These are phyloP conservation scores for Portevinia maculata DNA, from an alignment of 2,888 invertebrate genomes.

Conservation along the genomic window DNA sequence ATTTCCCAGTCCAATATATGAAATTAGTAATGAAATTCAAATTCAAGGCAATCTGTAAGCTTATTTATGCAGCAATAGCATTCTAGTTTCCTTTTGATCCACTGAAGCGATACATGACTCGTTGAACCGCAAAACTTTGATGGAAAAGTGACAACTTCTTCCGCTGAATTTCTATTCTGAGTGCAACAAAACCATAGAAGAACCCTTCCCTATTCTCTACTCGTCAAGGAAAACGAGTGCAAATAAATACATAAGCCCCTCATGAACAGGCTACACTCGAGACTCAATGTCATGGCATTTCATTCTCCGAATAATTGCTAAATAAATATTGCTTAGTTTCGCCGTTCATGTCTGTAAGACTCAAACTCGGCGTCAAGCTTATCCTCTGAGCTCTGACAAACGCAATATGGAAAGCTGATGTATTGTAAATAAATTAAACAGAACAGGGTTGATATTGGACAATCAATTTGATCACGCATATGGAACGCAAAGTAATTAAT, in stretches of 20 bases:
- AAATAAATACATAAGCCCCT: not conserved
- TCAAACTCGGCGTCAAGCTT: too few relatives aligned
- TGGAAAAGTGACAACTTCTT: not conserved
- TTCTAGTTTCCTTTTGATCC: not conserved
- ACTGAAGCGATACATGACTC: not conserved
- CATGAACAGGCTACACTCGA: not conserved
- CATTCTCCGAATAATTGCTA: too few relatives aligned
- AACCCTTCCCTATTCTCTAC: too few relatives aligned
- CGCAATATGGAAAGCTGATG: slow-evolving; percentile 6
- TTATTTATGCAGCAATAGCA: too few relatives aligned
- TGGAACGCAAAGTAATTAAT: slow-evolving; percentile 47
- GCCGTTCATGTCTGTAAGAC: not conserved
- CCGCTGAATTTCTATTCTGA: too few relatives aligned
- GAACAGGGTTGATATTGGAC: slow-evolving; percentile 27
- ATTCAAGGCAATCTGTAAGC: too few relatives aligned
- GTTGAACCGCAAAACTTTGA: slow-evolving; percentile 7
- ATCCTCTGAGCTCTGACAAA: not conserved
- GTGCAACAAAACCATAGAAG: too few relatives aligned
- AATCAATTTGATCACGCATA: slow-evolving; percentile 58
- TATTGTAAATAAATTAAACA: not conserved
- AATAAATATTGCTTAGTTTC: slow-evolving; percentile 3
- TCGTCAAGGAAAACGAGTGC: too few relatives aligned
- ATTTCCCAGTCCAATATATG: too few relatives aligned
- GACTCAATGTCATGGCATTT: not conserved
- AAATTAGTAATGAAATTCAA: too few relatives aligned